phyloP scores from a whole-genome alignment of 2,888 invertebrate species.

The Heliconius ismenius region DNA sequence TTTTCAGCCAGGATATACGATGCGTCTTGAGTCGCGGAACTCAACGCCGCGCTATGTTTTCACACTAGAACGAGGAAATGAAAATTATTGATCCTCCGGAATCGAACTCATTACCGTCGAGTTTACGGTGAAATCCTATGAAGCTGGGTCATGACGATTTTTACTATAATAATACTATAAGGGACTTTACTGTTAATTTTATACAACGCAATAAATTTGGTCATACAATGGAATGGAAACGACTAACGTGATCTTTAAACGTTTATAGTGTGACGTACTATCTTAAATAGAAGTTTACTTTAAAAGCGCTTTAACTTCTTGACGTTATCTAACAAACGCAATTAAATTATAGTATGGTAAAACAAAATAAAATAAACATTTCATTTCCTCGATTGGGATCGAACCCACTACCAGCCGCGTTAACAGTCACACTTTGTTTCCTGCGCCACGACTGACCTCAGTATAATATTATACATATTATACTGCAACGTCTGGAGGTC shows the following conservation, averaged over 20 bases:
- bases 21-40: not conserved
- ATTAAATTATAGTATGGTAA: constrained; percentile 1
- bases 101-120: not conserved
- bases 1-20: too few relatives aligned
- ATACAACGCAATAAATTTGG: not conserved
- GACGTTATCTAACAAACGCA: constrained; percentile 7
- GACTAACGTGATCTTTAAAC: not conserved
- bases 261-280: not conserved
- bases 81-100: not conserved
- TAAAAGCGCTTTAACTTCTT: not conserved
- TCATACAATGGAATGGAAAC: not conserved
- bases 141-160: not conserved
- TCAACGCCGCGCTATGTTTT: not conserved
- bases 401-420: too few relatives aligned
- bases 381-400: too few relatives aligned
- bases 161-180: not conserved
- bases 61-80: too few relatives aligned
- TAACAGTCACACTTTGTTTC: too few relatives aligned
- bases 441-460: too few relatives aligned
- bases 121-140: too few relatives aligned
- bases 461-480: constrained; percentile 1
- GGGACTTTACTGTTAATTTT: not conserved
- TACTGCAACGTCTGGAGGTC: constrained; percentile 53
- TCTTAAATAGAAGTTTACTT: constrained; percentile 4
- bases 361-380: too few relatives aligned